Conservation (phyloP, 1,140 invertebrate genomes). For the Homalodisca vitripennis region DNA sequence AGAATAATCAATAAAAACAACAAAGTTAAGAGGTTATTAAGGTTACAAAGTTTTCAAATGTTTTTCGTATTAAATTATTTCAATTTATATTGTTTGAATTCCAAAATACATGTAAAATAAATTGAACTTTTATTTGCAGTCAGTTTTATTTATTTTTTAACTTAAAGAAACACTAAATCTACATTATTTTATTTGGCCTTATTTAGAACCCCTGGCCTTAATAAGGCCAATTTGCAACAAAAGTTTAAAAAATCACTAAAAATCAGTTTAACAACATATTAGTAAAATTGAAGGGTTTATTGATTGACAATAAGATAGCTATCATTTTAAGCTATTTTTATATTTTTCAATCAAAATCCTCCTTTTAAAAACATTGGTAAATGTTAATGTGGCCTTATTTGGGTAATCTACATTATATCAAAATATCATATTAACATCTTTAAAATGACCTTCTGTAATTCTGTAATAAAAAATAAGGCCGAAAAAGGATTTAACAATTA, state of each 20-base stretch:
- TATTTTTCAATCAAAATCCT: background rate
- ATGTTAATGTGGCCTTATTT: constrained; percentile 17
- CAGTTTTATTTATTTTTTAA: no score
- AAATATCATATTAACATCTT: no score
- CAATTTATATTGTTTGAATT: no score
- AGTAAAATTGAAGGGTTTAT: constrained; percentile 4
- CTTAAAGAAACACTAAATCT: background rate
- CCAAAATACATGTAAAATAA: no score
- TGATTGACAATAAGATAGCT: background rate
- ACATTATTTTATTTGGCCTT: background rate
- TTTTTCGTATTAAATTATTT: no score
- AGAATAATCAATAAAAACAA: no score
- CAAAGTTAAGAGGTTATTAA: no score
- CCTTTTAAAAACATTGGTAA: constrained; percentile 6
- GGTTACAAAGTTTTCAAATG: no score
- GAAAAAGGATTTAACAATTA: no score
- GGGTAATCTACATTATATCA: background rate
- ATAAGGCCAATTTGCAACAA: constrained; percentile 13
- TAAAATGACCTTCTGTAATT: no score
- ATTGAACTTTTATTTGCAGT: no score
- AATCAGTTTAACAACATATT: background rate
- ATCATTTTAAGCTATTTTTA: constrained; percentile 5
- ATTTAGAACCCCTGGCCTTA: constrained; percentile 17
- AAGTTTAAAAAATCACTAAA: background rate
- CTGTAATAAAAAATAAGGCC: no score